Evolutionary conservation across 1,140 invertebrate species (phyloP).

Genomic region (Cyclargus thomasi): DNA sequence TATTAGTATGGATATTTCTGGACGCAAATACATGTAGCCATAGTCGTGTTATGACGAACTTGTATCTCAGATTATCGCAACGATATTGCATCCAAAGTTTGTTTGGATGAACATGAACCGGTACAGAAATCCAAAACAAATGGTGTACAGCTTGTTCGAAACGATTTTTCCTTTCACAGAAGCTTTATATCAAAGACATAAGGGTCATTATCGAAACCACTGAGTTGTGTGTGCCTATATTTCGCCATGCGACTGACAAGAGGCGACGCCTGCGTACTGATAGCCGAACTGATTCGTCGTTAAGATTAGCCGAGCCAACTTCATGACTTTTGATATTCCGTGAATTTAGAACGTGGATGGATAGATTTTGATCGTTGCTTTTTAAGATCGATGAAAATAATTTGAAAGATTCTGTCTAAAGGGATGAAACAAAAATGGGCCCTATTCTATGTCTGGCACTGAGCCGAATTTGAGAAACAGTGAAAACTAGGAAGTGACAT

Average conservation of each 20-base stretch:
- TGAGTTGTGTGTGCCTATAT: neutral
- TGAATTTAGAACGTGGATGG: neutral
- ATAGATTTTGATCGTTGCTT: neutral
- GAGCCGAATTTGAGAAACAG: too few relatives aligned
- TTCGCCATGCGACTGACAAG: conserved; percentile 26
- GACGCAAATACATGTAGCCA: too few relatives aligned
- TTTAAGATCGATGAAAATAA: too few relatives aligned
- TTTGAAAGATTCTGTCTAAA: too few relatives aligned
- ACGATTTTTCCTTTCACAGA: too few relatives aligned
- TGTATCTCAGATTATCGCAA: too few relatives aligned
- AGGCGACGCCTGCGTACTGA: conserved; percentile 23
- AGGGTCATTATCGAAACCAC: neutral
- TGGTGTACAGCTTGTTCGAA: neutral
- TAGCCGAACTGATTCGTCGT: conserved; percentile 30
- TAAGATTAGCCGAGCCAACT: conserved; percentile 24
- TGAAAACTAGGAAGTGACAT: too few relatives aligned
- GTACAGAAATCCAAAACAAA: conserved; percentile 1
- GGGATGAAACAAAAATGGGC: too few relatives aligned
- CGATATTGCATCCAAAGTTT: neutral
- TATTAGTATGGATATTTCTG: too few relatives aligned
- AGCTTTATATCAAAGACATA: too few relatives aligned
- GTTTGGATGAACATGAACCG: neutral
- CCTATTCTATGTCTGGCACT: too few relatives aligned
- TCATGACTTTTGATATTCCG: conserved; percentile 18
- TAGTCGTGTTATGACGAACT: too few relatives aligned